Percentiles rank a stretch among this genome's conserved stretches.
Conservation (phyloP, 2,888 invertebrate species). For the Drosophila eohydei region DNA sequence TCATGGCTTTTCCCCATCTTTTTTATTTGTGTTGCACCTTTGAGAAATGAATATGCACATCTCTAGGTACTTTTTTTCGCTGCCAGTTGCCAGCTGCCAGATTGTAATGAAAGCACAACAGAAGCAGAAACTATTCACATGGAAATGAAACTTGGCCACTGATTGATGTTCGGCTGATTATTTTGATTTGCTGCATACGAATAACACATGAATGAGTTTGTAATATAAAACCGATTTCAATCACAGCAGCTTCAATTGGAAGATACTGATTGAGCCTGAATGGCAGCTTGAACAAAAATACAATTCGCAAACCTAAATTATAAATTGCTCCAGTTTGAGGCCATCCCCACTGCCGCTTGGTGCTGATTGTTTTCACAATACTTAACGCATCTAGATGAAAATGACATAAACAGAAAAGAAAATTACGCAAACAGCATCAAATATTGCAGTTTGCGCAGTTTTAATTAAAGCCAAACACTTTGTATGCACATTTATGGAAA, state of each 20-base stretch:
- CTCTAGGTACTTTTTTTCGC: background rate
- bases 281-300: background rate
- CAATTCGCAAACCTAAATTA: background rate
- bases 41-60: constrained; percentile 10
- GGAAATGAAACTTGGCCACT: constrained; percentile 2
- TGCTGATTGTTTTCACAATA: background rate
- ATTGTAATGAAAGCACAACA: constrained; percentile 21
- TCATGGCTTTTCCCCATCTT: background rate
- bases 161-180: constrained; percentile 1
- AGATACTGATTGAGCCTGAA: background rate
- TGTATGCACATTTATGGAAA: background rate
- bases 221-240: background rate
- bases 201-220: background rate
- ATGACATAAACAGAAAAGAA: background rate
- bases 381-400: background rate
- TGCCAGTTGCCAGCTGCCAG: background rate
- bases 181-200: constrained; percentile 1
- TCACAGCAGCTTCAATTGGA: background rate
- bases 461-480: constrained; percentile 14
- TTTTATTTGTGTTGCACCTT: background rate
- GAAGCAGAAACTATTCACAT: background rate
- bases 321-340: background rate
- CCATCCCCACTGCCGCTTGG: background rate
- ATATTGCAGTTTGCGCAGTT: background rate
- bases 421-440: background rate